phyloP scores from a whole-genome alignment of 2,113 vertebrate species.

The Diglossa brunneiventris region DNA sequence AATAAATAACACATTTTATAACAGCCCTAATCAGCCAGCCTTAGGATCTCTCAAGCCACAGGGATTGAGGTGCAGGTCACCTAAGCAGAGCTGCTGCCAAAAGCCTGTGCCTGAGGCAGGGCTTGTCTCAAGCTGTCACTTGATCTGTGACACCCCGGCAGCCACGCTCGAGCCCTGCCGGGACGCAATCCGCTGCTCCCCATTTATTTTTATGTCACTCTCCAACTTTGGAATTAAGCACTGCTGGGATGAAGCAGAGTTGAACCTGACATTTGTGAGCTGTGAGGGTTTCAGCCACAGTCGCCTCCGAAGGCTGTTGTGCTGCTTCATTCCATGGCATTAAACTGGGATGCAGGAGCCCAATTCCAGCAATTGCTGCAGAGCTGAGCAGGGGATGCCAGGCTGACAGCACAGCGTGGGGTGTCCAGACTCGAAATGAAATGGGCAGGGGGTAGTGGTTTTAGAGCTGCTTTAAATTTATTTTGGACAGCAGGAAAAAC shows the following conservation, averaged over 20 bases:
- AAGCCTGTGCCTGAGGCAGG: neutral
- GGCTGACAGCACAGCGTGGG: neutral
- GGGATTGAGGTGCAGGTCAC: neutral
- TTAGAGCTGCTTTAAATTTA: neutral
- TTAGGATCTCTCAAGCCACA: neutral
- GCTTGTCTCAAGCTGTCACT: neutral
- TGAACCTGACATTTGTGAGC: constrained; percentile 2
- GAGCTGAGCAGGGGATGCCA: neutral
- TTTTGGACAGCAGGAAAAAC: neutral
- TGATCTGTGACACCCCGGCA: neutral
- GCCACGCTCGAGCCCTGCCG: neutral
- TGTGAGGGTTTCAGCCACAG: neutral
- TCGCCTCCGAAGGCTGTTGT: fast-evolving
- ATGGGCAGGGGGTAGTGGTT: neutral
- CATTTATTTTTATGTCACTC: constrained; percentile 13
- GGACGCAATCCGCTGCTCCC: neutral
- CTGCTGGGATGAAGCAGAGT: neutral
- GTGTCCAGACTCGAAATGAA: neutral
- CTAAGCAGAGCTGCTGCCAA: neutral
- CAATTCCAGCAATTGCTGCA: neutral
- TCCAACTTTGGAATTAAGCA: neutral
- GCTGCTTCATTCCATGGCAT: neutral
- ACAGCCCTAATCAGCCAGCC: neutral
- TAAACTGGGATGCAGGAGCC: neutral
- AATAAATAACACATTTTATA: neutral